A percentile compares a stretch with the other conserved stretches of the same genome.
These are phyloP conservation scores for Nectonema munidae DNA, from an alignment of 2,888 invertebrate genomes.

Conservation along the genomic window DNA sequence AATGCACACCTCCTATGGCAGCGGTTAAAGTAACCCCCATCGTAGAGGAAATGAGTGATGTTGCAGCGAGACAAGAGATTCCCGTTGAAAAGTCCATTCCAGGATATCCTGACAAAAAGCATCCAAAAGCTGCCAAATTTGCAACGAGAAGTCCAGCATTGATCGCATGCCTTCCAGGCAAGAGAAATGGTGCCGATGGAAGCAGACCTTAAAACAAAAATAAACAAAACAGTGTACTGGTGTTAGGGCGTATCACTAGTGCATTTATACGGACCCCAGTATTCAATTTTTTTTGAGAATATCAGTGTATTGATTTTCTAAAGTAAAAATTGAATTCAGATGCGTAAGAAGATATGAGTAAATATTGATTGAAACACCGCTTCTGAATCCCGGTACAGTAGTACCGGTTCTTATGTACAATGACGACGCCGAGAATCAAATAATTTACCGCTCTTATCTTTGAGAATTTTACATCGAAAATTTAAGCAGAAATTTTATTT, in stretches of 20 bases:
- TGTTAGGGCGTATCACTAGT: not conserved
- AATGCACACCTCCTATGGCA: constrained; percentile 59
- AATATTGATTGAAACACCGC: too few species aligned
- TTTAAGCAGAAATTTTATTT: too few species aligned
- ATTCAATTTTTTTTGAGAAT: not conserved
- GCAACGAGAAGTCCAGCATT: constrained; percentile 36
- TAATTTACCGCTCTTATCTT: too few species aligned
- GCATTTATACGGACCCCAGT: too few species aligned
- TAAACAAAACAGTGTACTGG: constrained; percentile 10
- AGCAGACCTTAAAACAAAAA: constrained; percentile 28
- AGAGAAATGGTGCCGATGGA: constrained; percentile 41
- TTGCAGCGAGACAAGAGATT: constrained; percentile 38
- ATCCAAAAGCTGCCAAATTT: constrained; percentile 32
- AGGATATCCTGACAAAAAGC: constrained; percentile 29
- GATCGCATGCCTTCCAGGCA: constrained; percentile 46
- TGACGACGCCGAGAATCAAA: too few species aligned
- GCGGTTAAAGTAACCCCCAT: constrained; percentile 57
- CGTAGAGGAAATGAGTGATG: constrained; percentile 39
- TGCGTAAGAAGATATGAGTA: too few species aligned
- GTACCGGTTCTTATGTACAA: too few species aligned
- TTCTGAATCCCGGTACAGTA: too few species aligned
- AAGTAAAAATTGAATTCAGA: too few species aligned
- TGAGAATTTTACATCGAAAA: too few species aligned
- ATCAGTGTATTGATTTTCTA: too few species aligned
- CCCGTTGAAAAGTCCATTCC: constrained; percentile 28